These are phyloP conservation scores for Noctilio leporinus DNA, from an alignment of 2,113 vertebrate genomes.

Conservation along the genomic window DNA sequence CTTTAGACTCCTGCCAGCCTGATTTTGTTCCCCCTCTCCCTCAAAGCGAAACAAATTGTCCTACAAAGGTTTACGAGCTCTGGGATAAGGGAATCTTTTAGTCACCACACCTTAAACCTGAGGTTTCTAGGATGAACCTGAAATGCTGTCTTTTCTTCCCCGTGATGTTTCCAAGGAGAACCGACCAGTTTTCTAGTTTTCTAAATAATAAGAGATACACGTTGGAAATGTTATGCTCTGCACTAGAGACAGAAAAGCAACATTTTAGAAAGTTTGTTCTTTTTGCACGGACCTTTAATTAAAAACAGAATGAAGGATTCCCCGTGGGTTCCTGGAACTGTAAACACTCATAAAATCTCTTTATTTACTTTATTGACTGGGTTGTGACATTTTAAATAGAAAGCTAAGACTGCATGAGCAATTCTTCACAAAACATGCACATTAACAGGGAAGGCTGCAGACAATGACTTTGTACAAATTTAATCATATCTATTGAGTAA, in stretches of 20 bases:
- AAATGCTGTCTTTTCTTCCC: neutral
- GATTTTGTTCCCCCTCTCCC: neutral
- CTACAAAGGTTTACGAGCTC: neutral
- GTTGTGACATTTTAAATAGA: constrained; percentile 55
- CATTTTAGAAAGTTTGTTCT: neutral
- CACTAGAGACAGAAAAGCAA: neutral
- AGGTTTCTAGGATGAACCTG: neutral
- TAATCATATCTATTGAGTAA: constrained; percentile 57
- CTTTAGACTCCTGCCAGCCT: too few species aligned
- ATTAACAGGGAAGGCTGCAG: constrained; percentile 43
- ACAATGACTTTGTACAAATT: constrained; percentile 57
- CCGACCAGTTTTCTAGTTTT: neutral
- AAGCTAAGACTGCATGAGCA: neutral
- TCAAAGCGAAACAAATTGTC: neutral
- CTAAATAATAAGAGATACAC: neutral
- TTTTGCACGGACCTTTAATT: constrained; percentile 21
- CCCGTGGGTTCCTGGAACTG: neutral
- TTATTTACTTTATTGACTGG: constrained; percentile 50
- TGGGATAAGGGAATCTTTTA: neutral
- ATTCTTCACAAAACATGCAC: constrained; percentile 26
- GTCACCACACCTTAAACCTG: neutral
- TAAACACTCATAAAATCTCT: constrained; percentile 33
- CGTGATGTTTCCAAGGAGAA: neutral
- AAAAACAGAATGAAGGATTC: constrained; percentile 12
- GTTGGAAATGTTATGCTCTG: neutral